These are phyloP conservation scores for Trididemnum nubilum DNA, from an alignment of 23 tunicate species.

Conservation along the genomic window DNA sequence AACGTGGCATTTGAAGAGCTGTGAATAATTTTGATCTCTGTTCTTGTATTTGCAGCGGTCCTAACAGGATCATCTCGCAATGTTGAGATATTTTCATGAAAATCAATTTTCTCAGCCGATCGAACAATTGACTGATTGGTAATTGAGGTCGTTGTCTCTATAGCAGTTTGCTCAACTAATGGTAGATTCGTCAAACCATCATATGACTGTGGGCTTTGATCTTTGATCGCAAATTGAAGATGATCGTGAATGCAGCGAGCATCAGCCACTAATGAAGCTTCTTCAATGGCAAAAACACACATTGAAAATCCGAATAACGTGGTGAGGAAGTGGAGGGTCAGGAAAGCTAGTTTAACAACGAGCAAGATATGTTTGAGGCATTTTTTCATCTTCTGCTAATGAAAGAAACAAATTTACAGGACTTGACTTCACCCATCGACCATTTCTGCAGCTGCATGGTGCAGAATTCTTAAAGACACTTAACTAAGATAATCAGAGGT, in stretches of 20 bases:
- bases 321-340: no score
- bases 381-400: slow-evolving; percentile 52
- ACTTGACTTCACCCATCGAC: no score
- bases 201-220: slow-evolving; percentile 57
- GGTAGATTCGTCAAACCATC: not conserved
- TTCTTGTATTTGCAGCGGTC: not conserved
- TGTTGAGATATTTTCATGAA: not conserved
- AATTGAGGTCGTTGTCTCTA: not conserved
- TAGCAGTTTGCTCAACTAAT: not conserved
- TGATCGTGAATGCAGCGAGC: slow-evolving; percentile 67
- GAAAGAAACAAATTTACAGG: not conserved
- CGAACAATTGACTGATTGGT: not conserved
- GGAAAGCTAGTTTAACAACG: no score
- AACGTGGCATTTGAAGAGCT: not conserved
- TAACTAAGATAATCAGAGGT: no score
- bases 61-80: not conserved
- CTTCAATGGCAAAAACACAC: no score
- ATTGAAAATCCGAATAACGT: no score
- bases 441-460: no score
- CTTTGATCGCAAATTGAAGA: slow-evolving; percentile 23
- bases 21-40: not conserved
- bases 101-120: not conserved
- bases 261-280: slow-evolving; percentile 16
- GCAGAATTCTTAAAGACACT: no score
- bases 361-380: slow-evolving; percentile 28